Base-by-base conservation (phyloP, 2,888 invertebrate genomes). In the Opisthograptis luteolata region DNA sequence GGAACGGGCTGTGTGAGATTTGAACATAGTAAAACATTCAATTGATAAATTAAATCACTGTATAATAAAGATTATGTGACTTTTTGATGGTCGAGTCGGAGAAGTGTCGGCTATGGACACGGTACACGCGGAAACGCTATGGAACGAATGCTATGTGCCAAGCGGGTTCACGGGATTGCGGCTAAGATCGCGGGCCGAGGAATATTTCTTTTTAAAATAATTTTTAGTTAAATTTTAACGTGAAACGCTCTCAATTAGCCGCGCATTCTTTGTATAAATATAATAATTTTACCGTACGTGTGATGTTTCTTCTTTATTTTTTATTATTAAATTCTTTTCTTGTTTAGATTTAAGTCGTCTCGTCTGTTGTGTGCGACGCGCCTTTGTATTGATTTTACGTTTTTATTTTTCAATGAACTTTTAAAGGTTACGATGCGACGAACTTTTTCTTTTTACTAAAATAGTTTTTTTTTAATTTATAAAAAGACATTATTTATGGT, bases 231-330 rank as follows among this genome's bases (percentile, higher is more conserved):
- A 70, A 64, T 60, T 47, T 63, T 36, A 52, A 48, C 48, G 58
- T 48, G 41, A 50, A 60, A 56, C 54, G 60, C 62, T 56, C 58
- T 60, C 49, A 50, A 31, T 36, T 61, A 35, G 43, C 43, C 52
- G 60, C 57, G 63, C 62, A 62, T 64, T 53, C 55, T 62, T 66
- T 73, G 67, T 76, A 67, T 70, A 64, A 67, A 69, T 64, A 70
- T 57, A 55, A 62, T 61, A 64, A 57, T 58, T 66, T 60, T 56
- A 60, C 48, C 47, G 61, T 63, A 34, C 51, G 64, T 63, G 62
- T 68, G 66, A 58, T 68, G 68, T 68, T 67, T 58, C 63, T 67
- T 71, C 25, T 22, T 48, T 59, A n/a, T n/a, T n/a, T n/a, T n/a
- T n/a, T n/a, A n/a, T n/a, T n/a, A n/a, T n/a, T n/a, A n/a, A n/a